These are phyloP conservation scores for Drosophila parthenogenetica DNA, from an alignment of 2,888 invertebrate genomes.

Conservation along the genomic window DNA sequence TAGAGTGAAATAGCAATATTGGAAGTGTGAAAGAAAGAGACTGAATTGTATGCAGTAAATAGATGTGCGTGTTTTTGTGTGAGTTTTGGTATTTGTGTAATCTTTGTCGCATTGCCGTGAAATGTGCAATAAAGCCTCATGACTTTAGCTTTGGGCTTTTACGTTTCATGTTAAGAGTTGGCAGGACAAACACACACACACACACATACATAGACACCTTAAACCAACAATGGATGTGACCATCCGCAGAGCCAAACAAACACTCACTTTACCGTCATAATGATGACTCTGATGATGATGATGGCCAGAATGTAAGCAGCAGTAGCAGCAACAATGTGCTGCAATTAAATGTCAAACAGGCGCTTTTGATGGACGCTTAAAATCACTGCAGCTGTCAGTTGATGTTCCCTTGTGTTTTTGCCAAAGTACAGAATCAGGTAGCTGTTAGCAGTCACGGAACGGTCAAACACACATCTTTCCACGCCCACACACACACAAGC, in stretches of 20 bases:
- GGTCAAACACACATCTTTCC: constrained; percentile 28
- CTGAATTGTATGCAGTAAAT: constrained; percentile 9
- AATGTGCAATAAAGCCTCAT: constrained; percentile 73
- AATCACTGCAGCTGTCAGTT: constrained; percentile 74
- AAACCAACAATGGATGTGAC: constrained; percentile 44
- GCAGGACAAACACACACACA: constrained; percentile 28
- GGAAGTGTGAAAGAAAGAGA: neutral
- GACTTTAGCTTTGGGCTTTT: constrained; percentile 65
- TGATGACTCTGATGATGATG: constrained; percentile 22
- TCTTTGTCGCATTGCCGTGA: constrained; percentile 75
- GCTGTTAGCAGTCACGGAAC: constrained; percentile 44
- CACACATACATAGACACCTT: constrained; percentile 32
- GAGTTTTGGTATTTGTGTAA: constrained; percentile 42
- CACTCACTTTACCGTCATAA: constrained; percentile 18
- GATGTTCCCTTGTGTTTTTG: constrained; percentile 34
- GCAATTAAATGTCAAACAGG: constrained; percentile 78
- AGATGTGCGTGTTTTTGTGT: constrained; percentile 17
- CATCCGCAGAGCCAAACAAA: constrained; percentile 33
- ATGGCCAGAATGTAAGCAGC: constrained; percentile 30
- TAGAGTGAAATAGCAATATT: neutral
- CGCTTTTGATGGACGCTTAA: constrained; percentile 77
- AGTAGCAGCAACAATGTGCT: constrained; percentile 54
- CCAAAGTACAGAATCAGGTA: constrained; percentile 28
- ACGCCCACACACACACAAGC: constrained; percentile 11
- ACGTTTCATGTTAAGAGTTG: constrained; percentile 63